Evolutionary conservation across 2,797 vertebrate genomes (phyloP), one percentile per base, ranked within the genome.

Genomic region (Kryptopterus vitreolus): DNA sequence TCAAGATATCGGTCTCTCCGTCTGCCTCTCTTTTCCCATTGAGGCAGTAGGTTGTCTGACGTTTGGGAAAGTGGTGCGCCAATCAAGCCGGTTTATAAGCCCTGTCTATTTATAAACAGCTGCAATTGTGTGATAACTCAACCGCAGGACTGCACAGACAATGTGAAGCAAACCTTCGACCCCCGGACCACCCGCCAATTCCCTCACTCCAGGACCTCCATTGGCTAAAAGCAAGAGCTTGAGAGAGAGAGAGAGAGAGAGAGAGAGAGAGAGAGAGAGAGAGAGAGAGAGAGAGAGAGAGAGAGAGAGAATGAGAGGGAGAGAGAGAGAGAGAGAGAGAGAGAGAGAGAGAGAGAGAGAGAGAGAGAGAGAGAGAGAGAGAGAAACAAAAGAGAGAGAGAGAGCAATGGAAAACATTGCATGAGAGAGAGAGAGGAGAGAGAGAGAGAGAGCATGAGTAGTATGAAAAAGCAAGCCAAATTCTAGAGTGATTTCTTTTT

Each of bases 321-420:
- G n/a, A n/a, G n/a, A n/a, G n/a, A n/a, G n/a, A n/a, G n/a, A n/a
- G n/a, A n/a, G n/a, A n/a, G n/a, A n/a, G n/a, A n/a, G n/a, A n/a
- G n/a, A n/a, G n/a, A n/a, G n/a, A n/a, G n/a, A n/a, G n/a, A n/a
- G n/a, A 68, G n/a, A n/a, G n/a, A n/a, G n/a, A n/a, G n/a, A n/a
- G n/a, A n/a, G 38, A 43, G 38, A 43, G 38, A 43, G 35, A 38
- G 38, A 43, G 38, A 10, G 38, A 43, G 6, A 43, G 38, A 43
- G 38, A 43, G 35, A 38, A 10, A 43, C 6, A 43, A 43, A 43
- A 43, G 38, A 43, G 38, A 43, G 38, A 43, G 10, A 43, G 6
- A 79, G 82, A 86, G 87, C 85, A 83, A 87, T 85, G 88, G 89
- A 90, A 91, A 92, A 89, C 84, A 72, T 79, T 46, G 86, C 88